A percentile compares a stretch with the other conserved stretches of the same genome.
Conservation (phyloP, 2,888 invertebrate species). For the Habrosyne pyritoides region DNA sequence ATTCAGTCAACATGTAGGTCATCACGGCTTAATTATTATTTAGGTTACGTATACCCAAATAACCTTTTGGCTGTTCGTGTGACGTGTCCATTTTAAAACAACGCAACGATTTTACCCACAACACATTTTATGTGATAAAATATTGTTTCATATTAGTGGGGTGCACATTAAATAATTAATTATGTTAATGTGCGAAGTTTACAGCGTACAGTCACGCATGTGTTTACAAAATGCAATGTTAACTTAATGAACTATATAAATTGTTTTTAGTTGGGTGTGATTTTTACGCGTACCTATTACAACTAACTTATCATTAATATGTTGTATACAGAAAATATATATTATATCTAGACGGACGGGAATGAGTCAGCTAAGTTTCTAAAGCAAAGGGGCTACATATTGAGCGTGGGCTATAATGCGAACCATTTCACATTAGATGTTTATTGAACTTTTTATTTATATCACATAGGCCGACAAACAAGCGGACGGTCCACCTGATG, state of each 20-base stretch:
- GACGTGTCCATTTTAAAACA: neutral
- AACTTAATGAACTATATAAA: neutral
- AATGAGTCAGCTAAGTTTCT: too few species aligned
- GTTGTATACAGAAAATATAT: too few species aligned
- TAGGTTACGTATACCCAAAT: neutral
- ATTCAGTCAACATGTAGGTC: neutral
- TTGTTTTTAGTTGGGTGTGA: neutral
- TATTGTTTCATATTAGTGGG: slow-evolving; percentile 15
- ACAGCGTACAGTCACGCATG: slow-evolving; percentile 49
- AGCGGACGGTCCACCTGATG: too few species aligned
- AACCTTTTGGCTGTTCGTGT: neutral
- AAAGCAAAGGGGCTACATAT: too few species aligned
- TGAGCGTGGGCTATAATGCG: too few species aligned
- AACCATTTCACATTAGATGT: too few species aligned
- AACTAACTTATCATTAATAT: too few species aligned
- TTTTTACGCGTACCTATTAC: neutral
- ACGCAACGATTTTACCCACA: neutral
- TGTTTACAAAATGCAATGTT: slow-evolving; percentile 41
- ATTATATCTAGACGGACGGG: too few species aligned
- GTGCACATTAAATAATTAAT: slow-evolving; percentile 69
- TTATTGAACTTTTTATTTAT: too few species aligned
- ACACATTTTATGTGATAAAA: slow-evolving; percentile 1
- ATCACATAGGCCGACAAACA: too few species aligned
- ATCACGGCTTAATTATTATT: slow-evolving; percentile 5
- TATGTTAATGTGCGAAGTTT: slow-evolving; percentile 54